Evolutionary conservation across 1,140 invertebrate species (phyloP).

Genomic region (Drosophila burlai): DNA sequence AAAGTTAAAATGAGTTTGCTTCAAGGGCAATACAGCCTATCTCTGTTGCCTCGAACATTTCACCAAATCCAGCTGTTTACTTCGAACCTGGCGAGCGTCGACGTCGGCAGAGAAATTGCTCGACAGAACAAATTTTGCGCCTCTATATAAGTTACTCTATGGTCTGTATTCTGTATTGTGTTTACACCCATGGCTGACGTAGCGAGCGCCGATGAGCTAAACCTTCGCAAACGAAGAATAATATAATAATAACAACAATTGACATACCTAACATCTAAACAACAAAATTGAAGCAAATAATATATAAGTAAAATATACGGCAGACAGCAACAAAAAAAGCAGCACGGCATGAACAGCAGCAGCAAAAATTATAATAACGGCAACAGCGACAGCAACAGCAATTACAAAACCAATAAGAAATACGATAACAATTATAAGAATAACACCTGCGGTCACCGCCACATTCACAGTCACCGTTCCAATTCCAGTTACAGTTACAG

Average conservation of each 20-base stretch:
- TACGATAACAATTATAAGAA: conserved; percentile 19
- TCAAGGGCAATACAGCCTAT: neutral
- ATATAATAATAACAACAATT: conserved; percentile 35
- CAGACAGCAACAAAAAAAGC: conserved; percentile 12
- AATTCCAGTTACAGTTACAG: neutral
- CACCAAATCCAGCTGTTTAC: neutral
- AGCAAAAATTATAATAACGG: conserved; percentile 20
- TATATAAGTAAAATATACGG: neutral
- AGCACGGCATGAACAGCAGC: conserved; percentile 32
- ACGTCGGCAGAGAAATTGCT: neutral
- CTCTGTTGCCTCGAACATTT: neutral
- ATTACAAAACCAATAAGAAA: conserved; percentile 25
- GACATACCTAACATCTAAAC: conserved; percentile 2
- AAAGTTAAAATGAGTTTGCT: neutral
- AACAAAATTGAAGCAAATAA: conserved; percentile 18
- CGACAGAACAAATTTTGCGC: neutral
- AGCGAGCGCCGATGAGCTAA: conserved; percentile 67
- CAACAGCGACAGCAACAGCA: conserved; percentile 17
- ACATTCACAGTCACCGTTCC: neutral
- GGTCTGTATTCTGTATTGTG: conserved; percentile 81
- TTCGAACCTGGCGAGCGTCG: neutral
- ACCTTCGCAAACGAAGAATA: conserved; percentile 53
- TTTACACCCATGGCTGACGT: conserved; percentile 85
- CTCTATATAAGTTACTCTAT: conserved; percentile 8
- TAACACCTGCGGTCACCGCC: conserved; percentile 14